These are phyloP conservation scores for Dasyurus viverrinus DNA, from an alignment of 2,113 vertebrate genomes.

Conservation along the genomic window DNA sequence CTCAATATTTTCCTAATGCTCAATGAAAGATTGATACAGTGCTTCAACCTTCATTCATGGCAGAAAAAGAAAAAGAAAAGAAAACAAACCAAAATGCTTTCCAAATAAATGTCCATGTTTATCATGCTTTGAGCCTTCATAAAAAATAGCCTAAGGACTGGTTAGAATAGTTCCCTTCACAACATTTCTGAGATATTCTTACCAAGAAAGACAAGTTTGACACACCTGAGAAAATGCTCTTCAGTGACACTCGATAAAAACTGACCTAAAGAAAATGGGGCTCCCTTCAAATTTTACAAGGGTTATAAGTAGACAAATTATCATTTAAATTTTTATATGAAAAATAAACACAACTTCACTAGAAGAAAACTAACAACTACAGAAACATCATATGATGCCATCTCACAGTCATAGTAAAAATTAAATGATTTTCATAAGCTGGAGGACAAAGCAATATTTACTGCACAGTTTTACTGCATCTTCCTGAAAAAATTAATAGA, in stretches of 20 bases:
- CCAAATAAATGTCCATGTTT: conserved; percentile 57
- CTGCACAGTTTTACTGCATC: conserved; percentile 3
- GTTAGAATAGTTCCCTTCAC: conserved; percentile 66
- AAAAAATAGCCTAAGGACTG: conserved; percentile 54
- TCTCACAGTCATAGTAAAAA: conserved; percentile 64
- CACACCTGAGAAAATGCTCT: conserved; percentile 72
- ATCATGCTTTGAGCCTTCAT: conserved; percentile 56
- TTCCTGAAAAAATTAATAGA: conserved; percentile 40
- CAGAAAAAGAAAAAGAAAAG: conserved; percentile 21
- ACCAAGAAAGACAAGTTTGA: conserved; percentile 47
- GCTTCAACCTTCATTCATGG: conserved; percentile 12
- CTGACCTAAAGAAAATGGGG: conserved; percentile 49
- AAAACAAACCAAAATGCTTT: background rate
- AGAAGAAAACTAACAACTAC: conserved; percentile 68
- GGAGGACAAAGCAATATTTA: conserved; percentile 71
- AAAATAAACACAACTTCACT: conserved; percentile 70
- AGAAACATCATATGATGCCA: conserved; percentile 72
- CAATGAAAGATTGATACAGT: conserved; percentile 24
- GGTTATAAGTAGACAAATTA: conserved; percentile 63
- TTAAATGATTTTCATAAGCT: conserved; percentile 52
- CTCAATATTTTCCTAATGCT: conserved; percentile 29
- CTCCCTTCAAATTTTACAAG: conserved; percentile 58
- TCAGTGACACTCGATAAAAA: conserved; percentile 60
- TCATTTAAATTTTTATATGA: conserved; percentile 36
- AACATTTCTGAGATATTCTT: conserved; percentile 6